Conservation (phyloP, 2,797 vertebrate genomes). For the Corythornis leucogaster region DNA sequence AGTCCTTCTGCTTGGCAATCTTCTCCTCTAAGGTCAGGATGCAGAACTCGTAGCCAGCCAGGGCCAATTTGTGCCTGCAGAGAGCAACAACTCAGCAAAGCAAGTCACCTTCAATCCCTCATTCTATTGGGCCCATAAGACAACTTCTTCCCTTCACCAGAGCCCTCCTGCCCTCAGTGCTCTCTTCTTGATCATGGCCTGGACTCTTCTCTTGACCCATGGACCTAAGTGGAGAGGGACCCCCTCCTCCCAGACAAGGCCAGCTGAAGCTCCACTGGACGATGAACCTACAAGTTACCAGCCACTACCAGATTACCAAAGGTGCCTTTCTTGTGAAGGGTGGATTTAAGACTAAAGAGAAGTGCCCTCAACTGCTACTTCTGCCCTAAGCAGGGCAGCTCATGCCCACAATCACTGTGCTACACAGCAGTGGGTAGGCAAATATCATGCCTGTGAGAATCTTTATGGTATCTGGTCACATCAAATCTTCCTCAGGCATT, state of each 20-base stretch:
- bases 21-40: constrained; percentile 90
- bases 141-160: not conserved
- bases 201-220: not conserved
- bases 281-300: not conserved
- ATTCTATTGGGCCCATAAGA: not conserved
- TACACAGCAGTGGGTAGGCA: not conserved
- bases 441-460: not conserved
- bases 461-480: not conserved
- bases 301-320: not conserved
- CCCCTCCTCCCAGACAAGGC: not conserved
- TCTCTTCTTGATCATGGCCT: not conserved
- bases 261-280: not conserved
- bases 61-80: constrained; percentile 87
- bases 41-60: constrained; percentile 93
- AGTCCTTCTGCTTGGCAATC: constrained; percentile 82
- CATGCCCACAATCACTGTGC: not conserved
- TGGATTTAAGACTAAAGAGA: not conserved
- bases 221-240: not conserved
- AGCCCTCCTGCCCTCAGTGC: not conserved
- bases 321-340: not conserved
- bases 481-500: not conserved
- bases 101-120: not conserved
- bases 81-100: not conserved
- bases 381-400: not conserved
- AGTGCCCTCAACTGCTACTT: not conserved